phyloP scores from a whole-genome alignment of 92 coral and sea anemone genomes.

The Blastomussa wellsi region DNA sequence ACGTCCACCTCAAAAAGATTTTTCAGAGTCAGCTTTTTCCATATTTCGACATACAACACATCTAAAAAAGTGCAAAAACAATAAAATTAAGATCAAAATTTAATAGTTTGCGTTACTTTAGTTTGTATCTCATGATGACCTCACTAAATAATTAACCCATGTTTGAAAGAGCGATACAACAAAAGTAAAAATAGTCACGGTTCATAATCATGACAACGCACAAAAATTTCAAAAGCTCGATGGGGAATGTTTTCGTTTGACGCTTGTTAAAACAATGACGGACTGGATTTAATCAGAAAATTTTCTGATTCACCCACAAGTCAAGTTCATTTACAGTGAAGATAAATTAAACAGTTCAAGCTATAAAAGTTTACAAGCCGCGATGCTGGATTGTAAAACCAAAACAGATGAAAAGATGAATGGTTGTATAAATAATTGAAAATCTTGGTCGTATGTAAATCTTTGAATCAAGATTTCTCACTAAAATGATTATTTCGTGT shows the following conservation, averaged over 20 bases:
- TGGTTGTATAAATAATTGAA: constrained; percentile 7
- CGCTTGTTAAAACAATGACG: neutral
- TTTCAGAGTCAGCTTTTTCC: neutral
- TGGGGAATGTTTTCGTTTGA: constrained; percentile 5
- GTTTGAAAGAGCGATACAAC: neutral
- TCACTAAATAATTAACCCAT: neutral
- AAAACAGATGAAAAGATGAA: neutral
- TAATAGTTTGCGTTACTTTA: neutral
- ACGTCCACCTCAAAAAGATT: neutral
- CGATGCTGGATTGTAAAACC: neutral
- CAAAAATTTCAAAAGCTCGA: neutral
- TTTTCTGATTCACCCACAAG: neutral
- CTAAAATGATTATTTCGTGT: neutral
- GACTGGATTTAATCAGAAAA: neutral
- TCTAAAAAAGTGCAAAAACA: no score
- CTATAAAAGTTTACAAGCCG: neutral
- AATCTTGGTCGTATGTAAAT: neutral
- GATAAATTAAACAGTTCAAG: neutral
- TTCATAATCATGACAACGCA: neutral
- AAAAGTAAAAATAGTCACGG: neutral
- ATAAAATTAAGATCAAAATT: neutral
- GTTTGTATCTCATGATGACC: neutral
- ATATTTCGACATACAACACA: neutral
- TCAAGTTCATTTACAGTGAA: neutral
- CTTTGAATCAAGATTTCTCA: no score